Evolutionary conservation across 30 jellyfish, hydroid and myxozoan species (phyloP).

Genomic region (Mastigias papua): DNA sequence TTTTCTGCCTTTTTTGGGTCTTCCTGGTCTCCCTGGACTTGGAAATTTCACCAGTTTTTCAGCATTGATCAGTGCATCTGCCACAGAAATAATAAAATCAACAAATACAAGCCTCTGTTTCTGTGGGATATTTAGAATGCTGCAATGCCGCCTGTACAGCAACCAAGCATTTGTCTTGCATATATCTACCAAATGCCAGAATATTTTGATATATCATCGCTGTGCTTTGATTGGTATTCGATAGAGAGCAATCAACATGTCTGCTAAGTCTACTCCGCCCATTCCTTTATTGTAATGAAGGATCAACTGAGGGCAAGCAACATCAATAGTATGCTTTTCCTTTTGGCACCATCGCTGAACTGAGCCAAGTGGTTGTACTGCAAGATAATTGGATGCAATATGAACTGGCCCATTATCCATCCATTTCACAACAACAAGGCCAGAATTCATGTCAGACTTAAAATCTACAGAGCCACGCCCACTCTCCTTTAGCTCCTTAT

Average conservation of each 20-base stretch:
- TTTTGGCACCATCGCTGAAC: not conserved
- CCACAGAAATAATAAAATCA: conserved; percentile 33
- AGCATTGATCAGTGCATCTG: conserved; percentile 30
- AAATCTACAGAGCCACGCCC: conserved; percentile 64
- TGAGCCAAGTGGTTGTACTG: conserved; percentile 52
- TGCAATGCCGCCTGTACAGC: conserved; percentile 2
- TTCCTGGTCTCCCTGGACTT: conserved; percentile 62
- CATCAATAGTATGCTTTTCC: not conserved
- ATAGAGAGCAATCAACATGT: not conserved
- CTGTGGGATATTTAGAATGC: conserved; percentile 7
- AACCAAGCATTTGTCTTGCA: not conserved
- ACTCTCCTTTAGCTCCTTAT: conserved; percentile 36
- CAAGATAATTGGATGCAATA: conserved; percentile 62
- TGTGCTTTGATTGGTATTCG: not conserved
- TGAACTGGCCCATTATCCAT: conserved; percentile 62
- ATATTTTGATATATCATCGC: not conserved
- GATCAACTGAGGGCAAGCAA: not conserved
- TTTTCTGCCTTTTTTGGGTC: not conserved
- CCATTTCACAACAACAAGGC: conserved; percentile 58
- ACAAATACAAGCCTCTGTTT: conserved; percentile 24
- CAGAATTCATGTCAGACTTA: conserved; percentile 41
- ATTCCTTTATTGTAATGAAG: not conserved
- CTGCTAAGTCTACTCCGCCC: not conserved
- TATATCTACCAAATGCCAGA: not conserved
- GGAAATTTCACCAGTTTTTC: not conserved